Percentiles rank a stretch among this genome's conserved stretches.
Conservation (phyloP, 2,797 vertebrate genomes). For the Emys orbicularis region DNA sequence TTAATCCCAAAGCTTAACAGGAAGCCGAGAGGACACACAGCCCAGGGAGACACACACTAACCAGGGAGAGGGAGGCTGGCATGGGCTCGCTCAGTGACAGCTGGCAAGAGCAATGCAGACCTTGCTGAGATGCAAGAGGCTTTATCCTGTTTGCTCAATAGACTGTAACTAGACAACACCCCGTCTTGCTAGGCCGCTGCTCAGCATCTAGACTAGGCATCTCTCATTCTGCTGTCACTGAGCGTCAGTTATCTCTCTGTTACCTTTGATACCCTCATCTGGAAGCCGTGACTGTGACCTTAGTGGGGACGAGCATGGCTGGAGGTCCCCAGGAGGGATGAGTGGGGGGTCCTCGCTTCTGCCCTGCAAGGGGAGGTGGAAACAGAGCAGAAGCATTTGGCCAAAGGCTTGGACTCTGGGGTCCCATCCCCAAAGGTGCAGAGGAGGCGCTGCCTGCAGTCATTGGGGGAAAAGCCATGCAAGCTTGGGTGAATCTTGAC, state of each 20-base stretch:
- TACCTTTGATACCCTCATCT: neutral
- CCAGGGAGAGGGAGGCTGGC: neutral
- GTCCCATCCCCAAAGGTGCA: neutral
- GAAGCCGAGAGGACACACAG: neutral
- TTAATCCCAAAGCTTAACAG: neutral
- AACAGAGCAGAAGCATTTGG: neutral
- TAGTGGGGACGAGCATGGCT: conserved; percentile 31
- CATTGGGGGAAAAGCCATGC: neutral
- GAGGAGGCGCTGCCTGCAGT: neutral
- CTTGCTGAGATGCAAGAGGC: neutral
- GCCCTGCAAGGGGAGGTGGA: conserved; percentile 21
- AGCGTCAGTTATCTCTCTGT: rapidly evolving
- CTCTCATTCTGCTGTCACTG: neutral
- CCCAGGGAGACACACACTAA: neutral
- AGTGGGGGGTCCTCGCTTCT: neutral
- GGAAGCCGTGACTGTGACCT: conserved; percentile 4
- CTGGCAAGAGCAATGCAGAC: neutral
- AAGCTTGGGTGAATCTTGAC: neutral
- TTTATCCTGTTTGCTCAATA: neutral
- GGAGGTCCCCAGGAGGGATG: conserved; percentile 1
- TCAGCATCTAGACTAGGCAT: neutral
- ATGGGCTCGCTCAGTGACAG: neutral
- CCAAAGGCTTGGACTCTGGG: rapidly evolving
- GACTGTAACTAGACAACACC: neutral
- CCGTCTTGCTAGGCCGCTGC: rapidly evolving